Conservation (phyloP, 2,888 invertebrate genomes). For the Dasysyrphus tricinctus region DNA sequence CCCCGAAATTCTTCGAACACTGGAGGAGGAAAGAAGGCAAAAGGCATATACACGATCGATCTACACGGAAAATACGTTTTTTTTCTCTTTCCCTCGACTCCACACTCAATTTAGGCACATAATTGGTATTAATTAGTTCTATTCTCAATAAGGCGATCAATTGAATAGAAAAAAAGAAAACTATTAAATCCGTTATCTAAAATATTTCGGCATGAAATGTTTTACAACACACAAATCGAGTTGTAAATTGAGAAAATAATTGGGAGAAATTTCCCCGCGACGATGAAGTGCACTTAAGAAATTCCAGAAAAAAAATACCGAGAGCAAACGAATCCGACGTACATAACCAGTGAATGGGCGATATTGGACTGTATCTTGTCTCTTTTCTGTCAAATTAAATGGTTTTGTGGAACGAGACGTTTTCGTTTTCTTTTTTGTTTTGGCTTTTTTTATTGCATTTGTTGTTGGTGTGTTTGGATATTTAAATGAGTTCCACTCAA, state of each 20-base stretch:
- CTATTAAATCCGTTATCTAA: conserved; percentile 31
- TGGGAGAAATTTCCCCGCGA: conserved; percentile 49
- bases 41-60: conserved; percentile 50
- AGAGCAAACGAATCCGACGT: conserved; percentile 57
- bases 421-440: conserved; percentile 38
- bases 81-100: conserved; percentile 56
- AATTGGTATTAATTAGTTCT: conserved; percentile 72
- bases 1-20: conserved; percentile 35
- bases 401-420: conserved; percentile 50
- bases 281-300: conserved; percentile 25
- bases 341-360: conserved; percentile 55
- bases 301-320: conserved; percentile 39
- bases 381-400: conserved; percentile 28
- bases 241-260: conserved; percentile 19
- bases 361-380: conserved; percentile 36
- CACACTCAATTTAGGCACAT: conserved; percentile 71
- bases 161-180: conserved; percentile 27
- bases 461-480: background rate
- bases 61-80: conserved; percentile 40
- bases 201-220: conserved; percentile 20
- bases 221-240: conserved; percentile 23
- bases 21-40: conserved; percentile 47
- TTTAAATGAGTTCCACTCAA: conserved; percentile 3
- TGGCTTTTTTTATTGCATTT: conserved; percentile 24
- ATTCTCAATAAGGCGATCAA: conserved; percentile 52